Base-by-base conservation (phyloP, 2,888 invertebrate species). In the Drosophila rubida region DNA sequence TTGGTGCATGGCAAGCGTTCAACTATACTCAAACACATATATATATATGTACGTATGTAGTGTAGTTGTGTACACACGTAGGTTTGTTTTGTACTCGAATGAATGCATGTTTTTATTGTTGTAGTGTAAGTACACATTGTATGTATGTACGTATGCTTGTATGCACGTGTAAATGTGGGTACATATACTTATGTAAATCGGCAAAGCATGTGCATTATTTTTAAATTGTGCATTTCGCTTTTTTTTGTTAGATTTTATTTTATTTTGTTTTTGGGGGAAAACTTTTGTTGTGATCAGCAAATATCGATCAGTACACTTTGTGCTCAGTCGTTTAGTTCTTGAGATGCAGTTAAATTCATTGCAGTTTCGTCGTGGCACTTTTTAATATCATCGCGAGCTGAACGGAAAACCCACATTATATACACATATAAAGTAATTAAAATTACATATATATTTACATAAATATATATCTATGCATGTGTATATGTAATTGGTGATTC, bases 261-360 rank as follows among this genome's bases (percentile, higher is more conserved):
- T 54, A 30, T 69, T 61, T 57, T 62, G 57, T 62, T 60, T 81
- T 72, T 69, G 50, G 69, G 68, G 69, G 67, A 66, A 71, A 74
- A 73, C 78, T 75, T 78, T 85, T 83, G 80, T 86, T 83, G 80
- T 83, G 86, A 83, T 85, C 83, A 76, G 86, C 69, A 71, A 83
- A 83, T 83, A 85, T 83, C 86, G 86, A 83, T 85, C 86, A 71
- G 79, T 71, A 66, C 66, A 67, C 59, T 75, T 76, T 75, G 58
- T 57, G 51, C 51, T 79, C 79, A 83, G 83, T 83, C 78, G 80
- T 66, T 58, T 73, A 80, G 80, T 78, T 78, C 83, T 72, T 69
- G 72, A 70, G 75, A 65, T 70, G 80, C 81, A 69, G 78, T 76
- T 72, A 75, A 72, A 80, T 69, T 66, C 69, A 51, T 55, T 66